Base-by-base conservation (phyloP, 1,140 invertebrate species). In the Neodiprion lecontei region DNA sequence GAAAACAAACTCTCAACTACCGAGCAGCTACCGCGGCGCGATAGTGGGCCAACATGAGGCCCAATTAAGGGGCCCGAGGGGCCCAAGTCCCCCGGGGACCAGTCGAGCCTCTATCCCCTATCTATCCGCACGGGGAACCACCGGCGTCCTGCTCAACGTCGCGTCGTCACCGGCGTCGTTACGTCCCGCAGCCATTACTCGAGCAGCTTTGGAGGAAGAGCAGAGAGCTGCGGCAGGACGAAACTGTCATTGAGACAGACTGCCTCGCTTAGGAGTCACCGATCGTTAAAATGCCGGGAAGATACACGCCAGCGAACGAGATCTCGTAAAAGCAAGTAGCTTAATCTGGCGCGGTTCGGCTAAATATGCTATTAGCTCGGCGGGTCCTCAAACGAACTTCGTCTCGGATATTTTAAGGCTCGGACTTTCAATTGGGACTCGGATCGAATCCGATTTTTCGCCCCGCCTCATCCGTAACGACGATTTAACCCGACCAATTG, bases 41-140 rank as follows among this genome's bases (percentile, higher is more conserved):
- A 88, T 87, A 87, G 81, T 80, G 81, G 77, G 72, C 80, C 78
- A 84, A 88, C 86, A 86, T 71, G 80, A 79, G 75, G 74, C 77
- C 86, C 85, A 87, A 88, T 88, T 88, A 88, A 88, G 84, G 78
- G 75, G 73, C 72, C 73, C 48, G 17, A 73, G 75, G 48, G 48
- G 68, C 47, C 69, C 74, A 61, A 61, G 53, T 61, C 53, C 53
- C 53, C 53, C 53, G 53, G 53, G 53, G 53, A 61, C 53, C 28
- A 40, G 28, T 40, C 53, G 53, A 17, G 11, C 28, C 28, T 61
- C 53, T 61, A 61, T 61, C 53, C 53, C 81, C 84, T 86, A 81
- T 79, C 75, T 70, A 68, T 80, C 79, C 72, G 72, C 76, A 70
- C 70, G 68, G 77, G 75, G 78, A 78, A 82, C 80, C 81, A 75